phyloP scores from a whole-genome alignment of 2,888 invertebrate genomes.

The Phortica okadai region DNA sequence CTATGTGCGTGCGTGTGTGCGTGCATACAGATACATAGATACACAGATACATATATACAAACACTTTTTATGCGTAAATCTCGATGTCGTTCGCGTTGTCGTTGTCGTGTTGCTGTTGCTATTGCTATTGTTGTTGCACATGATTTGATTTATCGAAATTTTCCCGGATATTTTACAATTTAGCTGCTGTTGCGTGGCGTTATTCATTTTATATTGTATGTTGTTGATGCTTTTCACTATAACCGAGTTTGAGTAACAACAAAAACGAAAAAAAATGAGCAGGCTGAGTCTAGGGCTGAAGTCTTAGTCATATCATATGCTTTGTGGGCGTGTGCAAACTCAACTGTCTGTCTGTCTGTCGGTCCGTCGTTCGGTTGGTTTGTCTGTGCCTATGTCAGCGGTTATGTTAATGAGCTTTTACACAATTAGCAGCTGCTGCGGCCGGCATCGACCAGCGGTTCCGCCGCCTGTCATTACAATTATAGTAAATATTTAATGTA shows the following conservation, averaged over 20 bases:
- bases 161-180: slow-evolving; percentile 68
- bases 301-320: not conserved
- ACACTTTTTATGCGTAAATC: slow-evolving; percentile 61
- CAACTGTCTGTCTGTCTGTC: slow-evolving; percentile 1
- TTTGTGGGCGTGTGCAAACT: not conserved
- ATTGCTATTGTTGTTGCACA: slow-evolving; percentile 18
- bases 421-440: slow-evolving; percentile 69
- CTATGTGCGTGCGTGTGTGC: slow-evolving; percentile 47
- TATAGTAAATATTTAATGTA: slow-evolving; percentile 67
- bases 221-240: slow-evolving; percentile 55
- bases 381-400: slow-evolving; percentile 61
- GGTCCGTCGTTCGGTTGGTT: not conserved
- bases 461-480: slow-evolving; percentile 68
- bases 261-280: slow-evolving; percentile 53
- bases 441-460: slow-evolving; percentile 17
- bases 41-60: slow-evolving; percentile 25
- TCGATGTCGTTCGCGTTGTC: slow-evolving; percentile 44
- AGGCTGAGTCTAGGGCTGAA: slow-evolving; percentile 44
- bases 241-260: slow-evolving; percentile 42
- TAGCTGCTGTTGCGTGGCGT: slow-evolving; percentile 56
- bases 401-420: slow-evolving; percentile 70
- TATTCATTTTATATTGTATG: slow-evolving; percentile 61
- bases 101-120: not conserved
- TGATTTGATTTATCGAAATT: slow-evolving; percentile 67
- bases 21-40: slow-evolving; percentile 40